Percentiles rank a stretch among this genome's conserved stretches.
Conservation (phyloP, 2,797 vertebrate genomes). For the Phoeniculus purpureus region DNA sequence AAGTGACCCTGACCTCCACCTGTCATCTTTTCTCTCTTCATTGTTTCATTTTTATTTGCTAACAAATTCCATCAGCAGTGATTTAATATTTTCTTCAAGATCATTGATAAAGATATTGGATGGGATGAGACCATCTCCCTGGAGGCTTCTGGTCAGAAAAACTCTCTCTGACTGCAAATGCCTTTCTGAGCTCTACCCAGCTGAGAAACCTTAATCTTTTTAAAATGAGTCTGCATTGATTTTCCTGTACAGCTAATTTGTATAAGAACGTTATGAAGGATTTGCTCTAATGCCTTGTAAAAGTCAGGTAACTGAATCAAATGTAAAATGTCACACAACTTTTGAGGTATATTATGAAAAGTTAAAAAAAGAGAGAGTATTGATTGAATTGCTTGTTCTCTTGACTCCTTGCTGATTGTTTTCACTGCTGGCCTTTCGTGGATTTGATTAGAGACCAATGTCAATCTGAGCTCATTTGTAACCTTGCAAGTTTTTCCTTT, state of each 20-base stretch:
- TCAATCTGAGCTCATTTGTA: background rate
- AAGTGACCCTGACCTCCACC: background rate
- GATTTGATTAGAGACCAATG: background rate
- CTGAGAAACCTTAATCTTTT: slow-evolving; percentile 27
- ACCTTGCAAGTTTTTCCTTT: background rate
- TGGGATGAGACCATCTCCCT: slow-evolving; percentile 13
- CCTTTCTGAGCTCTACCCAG: background rate
- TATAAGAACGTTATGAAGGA: background rate
- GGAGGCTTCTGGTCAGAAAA: slow-evolving; percentile 8
- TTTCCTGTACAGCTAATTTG: slow-evolving; percentile 26
- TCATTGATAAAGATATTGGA: slow-evolving; percentile 15
- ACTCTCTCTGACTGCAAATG: background rate
- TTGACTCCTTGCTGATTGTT: background rate
- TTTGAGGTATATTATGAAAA: background rate
- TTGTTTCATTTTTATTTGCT: slow-evolving; percentile 50
- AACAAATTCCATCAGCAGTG: slow-evolving; percentile 41
- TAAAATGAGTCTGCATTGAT: slow-evolving; percentile 40
- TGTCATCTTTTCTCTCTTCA: slow-evolving; percentile 27
- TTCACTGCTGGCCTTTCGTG: background rate
- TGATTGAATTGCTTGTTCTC: slow-evolving; percentile 8
- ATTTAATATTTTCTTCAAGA: slow-evolving; percentile 58
- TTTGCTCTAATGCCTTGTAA: background rate
- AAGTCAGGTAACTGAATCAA: background rate
- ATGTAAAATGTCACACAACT: background rate
- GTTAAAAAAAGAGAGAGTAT: background rate